Percentiles rank a stretch among this genome's conserved stretches.
Evolutionary conservation across 2,113 vertebrate species (phyloP).

Genomic region (Oenanthe oenanthe): DNA sequence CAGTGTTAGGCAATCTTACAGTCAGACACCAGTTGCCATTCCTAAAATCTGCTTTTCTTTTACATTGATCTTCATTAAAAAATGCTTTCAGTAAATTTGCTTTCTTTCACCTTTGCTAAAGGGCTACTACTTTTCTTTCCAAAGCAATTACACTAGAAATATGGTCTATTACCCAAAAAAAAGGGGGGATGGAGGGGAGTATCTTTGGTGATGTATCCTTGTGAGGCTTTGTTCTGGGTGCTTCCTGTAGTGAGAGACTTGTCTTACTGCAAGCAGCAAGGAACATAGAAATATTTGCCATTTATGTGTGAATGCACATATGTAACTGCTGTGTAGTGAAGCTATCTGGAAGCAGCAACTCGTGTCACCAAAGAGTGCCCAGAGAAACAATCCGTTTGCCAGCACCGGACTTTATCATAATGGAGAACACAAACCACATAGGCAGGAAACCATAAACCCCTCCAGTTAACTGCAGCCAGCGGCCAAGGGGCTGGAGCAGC

Average conservation of each 20-base stretch:
- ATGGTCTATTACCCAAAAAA: too few species aligned
- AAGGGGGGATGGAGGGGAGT: fast-evolving
- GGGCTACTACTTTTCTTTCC: background rate
- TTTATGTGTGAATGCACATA: background rate
- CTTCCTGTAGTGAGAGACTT: background rate
- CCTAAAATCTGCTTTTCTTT: background rate
- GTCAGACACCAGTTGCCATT: background rate
- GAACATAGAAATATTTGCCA: background rate
- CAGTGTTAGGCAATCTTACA: background rate
- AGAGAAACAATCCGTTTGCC: constrained; percentile 53
- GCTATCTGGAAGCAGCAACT: background rate
- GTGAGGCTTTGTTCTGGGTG: background rate
- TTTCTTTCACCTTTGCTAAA: background rate
- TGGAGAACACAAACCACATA: constrained; percentile 60
- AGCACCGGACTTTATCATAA: background rate
- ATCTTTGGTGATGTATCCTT: background rate
- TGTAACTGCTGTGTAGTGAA: background rate
- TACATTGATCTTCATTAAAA: background rate
- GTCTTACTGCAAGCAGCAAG: background rate
- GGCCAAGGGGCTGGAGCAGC: background rate
- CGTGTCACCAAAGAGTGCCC: background rate
- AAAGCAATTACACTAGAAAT: background rate
- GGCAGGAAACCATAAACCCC: constrained; percentile 80
- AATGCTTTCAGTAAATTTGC: background rate
- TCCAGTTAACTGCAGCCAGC: constrained; percentile 73